Conservation (phyloP, 2,113 vertebrate genomes). For the Coptodon bakossiorum region DNA sequence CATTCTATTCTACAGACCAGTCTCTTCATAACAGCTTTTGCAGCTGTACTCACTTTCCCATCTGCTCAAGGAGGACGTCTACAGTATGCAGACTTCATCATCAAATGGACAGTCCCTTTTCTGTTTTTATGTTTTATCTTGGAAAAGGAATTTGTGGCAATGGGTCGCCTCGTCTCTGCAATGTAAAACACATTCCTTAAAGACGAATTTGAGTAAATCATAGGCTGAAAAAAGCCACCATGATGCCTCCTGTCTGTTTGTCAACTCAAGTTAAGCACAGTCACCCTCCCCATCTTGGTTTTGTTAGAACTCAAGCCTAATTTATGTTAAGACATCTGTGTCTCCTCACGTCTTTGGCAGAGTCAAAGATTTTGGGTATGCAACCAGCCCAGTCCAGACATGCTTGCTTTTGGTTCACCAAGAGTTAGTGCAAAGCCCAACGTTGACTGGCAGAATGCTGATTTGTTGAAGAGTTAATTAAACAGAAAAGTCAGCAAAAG, state of each 20-base stretch:
- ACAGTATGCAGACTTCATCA: not conserved
- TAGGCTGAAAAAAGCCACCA: not conserved
- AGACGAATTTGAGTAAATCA: not conserved
- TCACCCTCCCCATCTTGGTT: not conserved
- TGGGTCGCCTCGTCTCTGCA: not conserved
- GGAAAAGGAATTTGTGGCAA: not conserved
- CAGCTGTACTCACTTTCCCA: constrained; percentile 51
- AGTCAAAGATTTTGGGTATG: not conserved
- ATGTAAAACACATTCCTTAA: not conserved
- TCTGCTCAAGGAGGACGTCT: not conserved
- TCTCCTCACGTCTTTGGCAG: not conserved
- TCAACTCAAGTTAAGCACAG: not conserved
- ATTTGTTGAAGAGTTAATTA: not conserved
- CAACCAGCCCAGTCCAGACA: not conserved
- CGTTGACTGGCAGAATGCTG: not conserved
- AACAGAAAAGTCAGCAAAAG: not conserved
- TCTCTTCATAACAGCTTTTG: constrained; percentile 36
- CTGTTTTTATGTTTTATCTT: not conserved
- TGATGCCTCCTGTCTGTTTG: fast-evolving
- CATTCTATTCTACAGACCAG: not conserved
- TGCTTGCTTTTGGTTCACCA: not conserved
- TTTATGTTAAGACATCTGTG: not conserved
- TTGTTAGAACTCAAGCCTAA: not conserved
- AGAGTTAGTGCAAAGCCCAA: not conserved
- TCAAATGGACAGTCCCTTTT: not conserved